phyloP scores from a whole-genome alignment of 2,113 vertebrate genomes.

The Pseudorhombus dupliciocellatus region DNA sequence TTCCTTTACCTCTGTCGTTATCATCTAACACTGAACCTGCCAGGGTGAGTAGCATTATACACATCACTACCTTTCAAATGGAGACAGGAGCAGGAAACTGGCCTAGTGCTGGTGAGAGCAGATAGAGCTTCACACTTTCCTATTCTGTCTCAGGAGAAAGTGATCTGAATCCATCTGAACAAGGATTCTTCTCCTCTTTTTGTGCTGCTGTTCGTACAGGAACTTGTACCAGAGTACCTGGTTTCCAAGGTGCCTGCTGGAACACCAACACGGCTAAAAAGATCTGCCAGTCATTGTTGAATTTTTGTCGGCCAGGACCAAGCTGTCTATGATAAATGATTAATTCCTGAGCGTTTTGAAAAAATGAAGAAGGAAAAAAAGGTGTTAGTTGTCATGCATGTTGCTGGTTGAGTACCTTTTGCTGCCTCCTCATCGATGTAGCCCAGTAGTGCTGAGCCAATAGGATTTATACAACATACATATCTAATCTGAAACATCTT shows the following conservation, averaged over 20 bases:
- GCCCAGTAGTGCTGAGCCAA: background rate
- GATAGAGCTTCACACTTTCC: slow-evolving; percentile 43
- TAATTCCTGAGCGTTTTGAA: background rate
- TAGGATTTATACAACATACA: background rate
- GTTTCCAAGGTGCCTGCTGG: slow-evolving; percentile 22
- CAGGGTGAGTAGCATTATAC: slow-evolving; percentile 57
- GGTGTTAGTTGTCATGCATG: background rate
- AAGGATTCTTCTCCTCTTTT: slow-evolving; percentile 26
- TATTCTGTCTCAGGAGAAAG: slow-evolving; percentile 55
- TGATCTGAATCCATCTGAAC: slow-evolving; percentile 58
- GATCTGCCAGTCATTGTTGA: slow-evolving; percentile 2
- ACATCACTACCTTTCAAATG: slow-evolving; percentile 65
- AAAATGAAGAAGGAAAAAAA: background rate
- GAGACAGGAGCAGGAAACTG: slow-evolving; percentile 56
- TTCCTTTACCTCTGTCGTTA: slow-evolving; percentile 42
- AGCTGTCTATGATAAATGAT: background rate
- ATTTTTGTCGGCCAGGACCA: background rate
- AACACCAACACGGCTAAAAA: slow-evolving; percentile 14
- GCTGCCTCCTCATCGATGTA: background rate
- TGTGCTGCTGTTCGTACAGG: slow-evolving; percentile 3
- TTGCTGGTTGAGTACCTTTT: background rate
- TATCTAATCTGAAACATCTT: background rate
- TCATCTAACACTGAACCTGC: slow-evolving; percentile 35
- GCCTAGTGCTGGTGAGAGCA: slow-evolving; percentile 40
- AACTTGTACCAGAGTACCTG: slow-evolving; percentile 24